Percentiles rank a stretch among this genome's conserved stretches.
Evolutionary conservation across 2,888 invertebrate species (phyloP).

Genomic region (Spatulosminthurus flaviceps): DNA sequence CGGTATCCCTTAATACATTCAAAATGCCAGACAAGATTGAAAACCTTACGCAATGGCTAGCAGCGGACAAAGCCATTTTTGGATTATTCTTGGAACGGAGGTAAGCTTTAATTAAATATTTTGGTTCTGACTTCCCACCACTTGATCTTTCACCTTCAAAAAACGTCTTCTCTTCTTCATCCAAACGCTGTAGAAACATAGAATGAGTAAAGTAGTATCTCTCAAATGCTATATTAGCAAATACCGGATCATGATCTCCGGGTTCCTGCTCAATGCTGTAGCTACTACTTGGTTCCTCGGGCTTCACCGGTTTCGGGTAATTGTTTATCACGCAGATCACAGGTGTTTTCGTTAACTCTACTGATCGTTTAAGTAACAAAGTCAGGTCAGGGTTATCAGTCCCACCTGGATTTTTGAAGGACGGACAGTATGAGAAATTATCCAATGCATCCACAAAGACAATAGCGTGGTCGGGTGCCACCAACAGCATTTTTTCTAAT

Average conservation of each 20-base stretch:
- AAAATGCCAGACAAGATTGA: constrained; percentile 62
- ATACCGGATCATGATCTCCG: not conserved
- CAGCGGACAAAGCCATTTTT: constrained; percentile 55
- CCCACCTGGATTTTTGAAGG: not conserved
- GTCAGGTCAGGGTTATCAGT: constrained; percentile 48
- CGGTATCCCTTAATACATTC: not conserved
- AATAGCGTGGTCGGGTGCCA: constrained; percentile 45
- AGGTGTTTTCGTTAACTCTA: constrained; percentile 48
- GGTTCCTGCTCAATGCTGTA: not conserved
- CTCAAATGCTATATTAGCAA: constrained; percentile 49
- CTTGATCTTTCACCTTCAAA: not conserved
- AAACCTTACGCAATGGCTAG: constrained; percentile 59
- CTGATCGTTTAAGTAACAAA: constrained; percentile 45
- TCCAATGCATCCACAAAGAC: constrained; percentile 58
- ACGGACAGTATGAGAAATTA: constrained; percentile 27
- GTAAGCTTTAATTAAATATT: constrained; percentile 51
- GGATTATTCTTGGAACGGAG: constrained; percentile 59
- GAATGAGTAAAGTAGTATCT: constrained; percentile 47
- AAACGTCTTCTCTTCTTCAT: constrained; percentile 31
- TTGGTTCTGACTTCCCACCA: constrained; percentile 21
- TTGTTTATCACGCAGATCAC: constrained; percentile 50
- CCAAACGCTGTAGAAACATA: constrained; percentile 35
- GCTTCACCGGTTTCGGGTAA: not conserved
- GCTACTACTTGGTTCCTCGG: constrained; percentile 3
- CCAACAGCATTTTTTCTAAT: constrained; percentile 47